These are phyloP conservation scores for Crypturellus tataupa DNA, from an alignment of 2,797 vertebrate genomes.

Conservation along the genomic window DNA sequence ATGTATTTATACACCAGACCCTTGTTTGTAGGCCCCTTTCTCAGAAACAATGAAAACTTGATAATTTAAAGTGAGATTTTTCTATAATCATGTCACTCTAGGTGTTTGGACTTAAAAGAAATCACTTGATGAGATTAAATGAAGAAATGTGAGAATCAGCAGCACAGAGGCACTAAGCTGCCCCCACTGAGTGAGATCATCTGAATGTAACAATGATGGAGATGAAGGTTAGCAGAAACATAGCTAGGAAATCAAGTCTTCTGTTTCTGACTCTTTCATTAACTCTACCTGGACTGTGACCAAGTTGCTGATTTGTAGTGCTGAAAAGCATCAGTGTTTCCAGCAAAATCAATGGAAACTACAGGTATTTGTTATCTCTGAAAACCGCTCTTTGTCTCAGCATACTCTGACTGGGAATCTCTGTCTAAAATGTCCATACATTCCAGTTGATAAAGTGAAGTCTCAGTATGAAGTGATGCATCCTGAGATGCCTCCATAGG, in stretches of 20 bases:
- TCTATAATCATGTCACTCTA: neutral
- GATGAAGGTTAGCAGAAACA: neutral
- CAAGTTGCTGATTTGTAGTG: conserved; percentile 1
- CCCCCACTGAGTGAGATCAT: neutral
- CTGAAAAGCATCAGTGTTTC: neutral
- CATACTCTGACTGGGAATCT: neutral
- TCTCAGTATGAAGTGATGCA: neutral
- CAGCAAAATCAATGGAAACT: neutral
- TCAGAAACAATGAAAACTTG: neutral
- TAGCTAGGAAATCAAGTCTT: neutral
- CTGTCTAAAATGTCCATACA: neutral
- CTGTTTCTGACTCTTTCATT: neutral
- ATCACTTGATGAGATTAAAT: neutral
- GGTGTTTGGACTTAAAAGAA: neutral
- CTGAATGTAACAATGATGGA: neutral
- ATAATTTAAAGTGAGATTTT: neutral
- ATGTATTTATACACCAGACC: neutral
- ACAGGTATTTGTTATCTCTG: neutral
- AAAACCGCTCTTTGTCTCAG: neutral
- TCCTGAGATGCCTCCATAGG: neutral
- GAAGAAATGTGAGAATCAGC: neutral
- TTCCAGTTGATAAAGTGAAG: neutral
- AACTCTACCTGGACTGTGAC: neutral
- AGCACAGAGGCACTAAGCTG: neutral
- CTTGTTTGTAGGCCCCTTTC: neutral